phyloP scores from a whole-genome alignment of 2,888 invertebrate species.

The Sesia bembeciformis region DNA sequence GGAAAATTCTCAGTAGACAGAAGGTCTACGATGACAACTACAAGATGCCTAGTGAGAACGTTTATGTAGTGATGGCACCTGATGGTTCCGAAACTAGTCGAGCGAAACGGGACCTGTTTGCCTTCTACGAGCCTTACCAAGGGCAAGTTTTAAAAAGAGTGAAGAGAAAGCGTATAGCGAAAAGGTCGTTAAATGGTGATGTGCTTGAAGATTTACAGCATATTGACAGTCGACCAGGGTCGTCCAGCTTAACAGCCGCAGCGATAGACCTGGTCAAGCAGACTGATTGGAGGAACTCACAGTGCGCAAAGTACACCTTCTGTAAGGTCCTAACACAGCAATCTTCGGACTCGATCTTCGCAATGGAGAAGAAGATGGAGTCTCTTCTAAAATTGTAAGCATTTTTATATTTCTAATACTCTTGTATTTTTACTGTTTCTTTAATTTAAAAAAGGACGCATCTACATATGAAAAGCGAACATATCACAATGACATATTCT shows the following conservation, averaged over 20 bases:
- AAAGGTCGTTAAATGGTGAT: slow-evolving; percentile 45
- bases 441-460: too few relatives aligned
- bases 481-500: too few relatives aligned
- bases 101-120: slow-evolving; percentile 43
- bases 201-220: slow-evolving; percentile 59
- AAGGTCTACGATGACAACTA: slow-evolving; percentile 65
- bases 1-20: slow-evolving; percentile 53
- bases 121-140: slow-evolving; percentile 35
- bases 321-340: slow-evolving; percentile 83
- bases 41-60: slow-evolving; percentile 71
- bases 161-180: slow-evolving; percentile 37
- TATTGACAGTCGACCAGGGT: slow-evolving; percentile 32
- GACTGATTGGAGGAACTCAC: slow-evolving; percentile 82
- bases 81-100: slow-evolving; percentile 39
- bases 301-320: slow-evolving; percentile 85
- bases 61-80: slow-evolving; percentile 68
- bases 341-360: slow-evolving; percentile 78
- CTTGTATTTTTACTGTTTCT: too few relatives aligned
- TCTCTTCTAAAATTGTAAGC: slow-evolving; percentile 83
- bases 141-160: slow-evolving; percentile 27
- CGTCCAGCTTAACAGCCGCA: slow-evolving; percentile 48
- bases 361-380: slow-evolving; percentile 89
- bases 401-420: slow-evolving; percentile 3
- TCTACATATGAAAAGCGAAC: too few relatives aligned
- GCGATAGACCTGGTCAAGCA: slow-evolving; percentile 63